These are phyloP conservation scores for Octomys mimax DNA, from an alignment of 2,797 vertebrate genomes.

Conservation along the genomic window DNA sequence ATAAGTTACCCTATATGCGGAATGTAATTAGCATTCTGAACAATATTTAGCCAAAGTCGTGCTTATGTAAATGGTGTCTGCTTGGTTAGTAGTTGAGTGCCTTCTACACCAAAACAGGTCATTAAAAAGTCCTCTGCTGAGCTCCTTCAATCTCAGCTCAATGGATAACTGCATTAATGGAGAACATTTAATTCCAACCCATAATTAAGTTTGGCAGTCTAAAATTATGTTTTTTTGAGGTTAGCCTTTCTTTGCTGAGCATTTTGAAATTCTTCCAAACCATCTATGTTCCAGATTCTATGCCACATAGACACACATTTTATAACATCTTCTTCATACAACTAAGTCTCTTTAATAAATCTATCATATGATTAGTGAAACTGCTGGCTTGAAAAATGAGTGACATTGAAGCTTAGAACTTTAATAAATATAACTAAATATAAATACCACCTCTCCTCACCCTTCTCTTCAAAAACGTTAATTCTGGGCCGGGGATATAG, in stretches of 20 bases:
- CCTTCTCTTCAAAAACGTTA: background rate
- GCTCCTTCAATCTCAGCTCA: conserved; percentile 80
- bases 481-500: background rate
- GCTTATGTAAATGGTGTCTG: conserved; percentile 75
- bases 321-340: background rate
- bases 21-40: conserved; percentile 78
- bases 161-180: conserved; percentile 82
- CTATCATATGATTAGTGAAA: background rate
- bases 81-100: conserved; percentile 73
- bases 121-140: conserved; percentile 83
- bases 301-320: background rate
- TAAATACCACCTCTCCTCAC: background rate
- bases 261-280: conserved; percentile 79
- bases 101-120: conserved; percentile 76
- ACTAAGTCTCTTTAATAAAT: conserved; percentile 46
- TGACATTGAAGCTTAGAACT: conserved; percentile 29
- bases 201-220: conserved; percentile 86
- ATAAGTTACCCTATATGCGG: conserved; percentile 60
- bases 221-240: conserved; percentile 83
- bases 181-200: conserved; percentile 82
- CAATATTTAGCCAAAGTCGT: conserved; percentile 78
- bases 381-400: background rate
- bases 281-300: conserved; percentile 27
- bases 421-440: background rate
- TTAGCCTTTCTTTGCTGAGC: background rate